Base-by-base conservation (phyloP, 1,140 invertebrate species). In the Arion vulgaris region DNA sequence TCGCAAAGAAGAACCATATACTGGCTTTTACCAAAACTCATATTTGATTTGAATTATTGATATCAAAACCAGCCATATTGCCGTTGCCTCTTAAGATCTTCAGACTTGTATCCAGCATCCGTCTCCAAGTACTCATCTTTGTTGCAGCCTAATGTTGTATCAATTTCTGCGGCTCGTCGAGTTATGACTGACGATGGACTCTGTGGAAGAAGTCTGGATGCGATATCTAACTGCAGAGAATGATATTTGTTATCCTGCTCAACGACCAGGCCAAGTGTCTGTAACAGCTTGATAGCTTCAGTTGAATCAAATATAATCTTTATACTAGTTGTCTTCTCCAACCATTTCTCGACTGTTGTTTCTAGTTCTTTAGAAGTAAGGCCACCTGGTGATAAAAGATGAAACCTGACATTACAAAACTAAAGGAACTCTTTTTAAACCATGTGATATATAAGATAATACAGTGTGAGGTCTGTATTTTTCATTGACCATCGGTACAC, bases 81-180 rank as follows among this genome's bases (percentile, higher is more conserved):
- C 39, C 82, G 87, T 5, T 80, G 62, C 32, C 86, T 86, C 73
- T 88, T 5, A n/a, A n/a, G 83, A 15, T 90, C 89, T 62, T 91
- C 88, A 57, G 88, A 83, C 75, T 86, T 88, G 82, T 90, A 91
- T 66, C 90, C 86, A 41, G 87, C 86, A 51, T 91, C 89, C 15
- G 88, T 89, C 82, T 91, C 91, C 62, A 87, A 66, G 41, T 90
- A 90, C 26, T 86, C 83, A 72, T 90, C 88, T 38, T 89, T 82
- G 72, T 91, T 90, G 80, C 88, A 91, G 23, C 90, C 91, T 75
- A 91, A 90, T 13, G 84, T 62, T 28, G 88, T 84, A 74, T 91
- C 90, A 0, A 69, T 84, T 5, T 87, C 85, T 49, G 85, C 82
- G 15, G 82, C 76, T 1, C 82, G 83, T 1, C 88, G 83, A 23